Conservation (phyloP, 2,113 vertebrate species). For the Silurus meridionalis region DNA sequence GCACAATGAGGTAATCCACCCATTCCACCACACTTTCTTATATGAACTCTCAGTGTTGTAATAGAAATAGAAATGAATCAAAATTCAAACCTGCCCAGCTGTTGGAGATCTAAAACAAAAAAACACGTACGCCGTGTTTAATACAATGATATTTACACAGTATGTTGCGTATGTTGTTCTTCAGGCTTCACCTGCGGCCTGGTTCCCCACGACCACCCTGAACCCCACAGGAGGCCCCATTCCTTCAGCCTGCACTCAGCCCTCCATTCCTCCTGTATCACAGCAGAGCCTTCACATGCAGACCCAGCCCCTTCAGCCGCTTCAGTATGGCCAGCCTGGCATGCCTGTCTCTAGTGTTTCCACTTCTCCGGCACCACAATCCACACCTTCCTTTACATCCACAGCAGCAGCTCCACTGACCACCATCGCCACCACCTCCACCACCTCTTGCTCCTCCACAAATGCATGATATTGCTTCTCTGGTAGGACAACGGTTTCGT, state of each 20-base stretch:
- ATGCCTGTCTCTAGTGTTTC: conserved; percentile 6
- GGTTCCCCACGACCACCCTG: conserved; percentile 68
- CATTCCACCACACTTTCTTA: neutral
- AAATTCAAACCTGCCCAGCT: too few relatives aligned
- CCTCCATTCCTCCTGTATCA: conserved; percentile 63
- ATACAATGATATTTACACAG: neutral
- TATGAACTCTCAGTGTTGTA: neutral
- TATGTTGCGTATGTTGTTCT: conserved; percentile 20
- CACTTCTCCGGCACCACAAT: neutral
- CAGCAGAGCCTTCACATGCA: conserved; percentile 67
- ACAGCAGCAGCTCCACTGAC: conserved; percentile 53
- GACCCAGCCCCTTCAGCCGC: conserved; percentile 60
- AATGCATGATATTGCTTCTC: conserved; percentile 63
- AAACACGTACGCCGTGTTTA: neutral
- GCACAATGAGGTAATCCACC: conserved; percentile 72
- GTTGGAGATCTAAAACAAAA: too few relatives aligned
- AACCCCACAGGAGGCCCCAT: conserved; percentile 62
- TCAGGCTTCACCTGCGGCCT: conserved; percentile 64
- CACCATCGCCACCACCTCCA: conserved; percentile 44
- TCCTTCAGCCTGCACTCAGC: conserved; percentile 62
- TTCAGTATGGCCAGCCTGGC: conserved; percentile 66
- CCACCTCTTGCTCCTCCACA: conserved; percentile 63
- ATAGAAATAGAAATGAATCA: neutral
- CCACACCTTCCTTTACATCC: conserved; percentile 11
- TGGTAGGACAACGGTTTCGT: conserved; percentile 70